Evolutionary conservation across 2,113 vertebrate species (phyloP).

Genomic region (Elgaria multicarinata): DNA sequence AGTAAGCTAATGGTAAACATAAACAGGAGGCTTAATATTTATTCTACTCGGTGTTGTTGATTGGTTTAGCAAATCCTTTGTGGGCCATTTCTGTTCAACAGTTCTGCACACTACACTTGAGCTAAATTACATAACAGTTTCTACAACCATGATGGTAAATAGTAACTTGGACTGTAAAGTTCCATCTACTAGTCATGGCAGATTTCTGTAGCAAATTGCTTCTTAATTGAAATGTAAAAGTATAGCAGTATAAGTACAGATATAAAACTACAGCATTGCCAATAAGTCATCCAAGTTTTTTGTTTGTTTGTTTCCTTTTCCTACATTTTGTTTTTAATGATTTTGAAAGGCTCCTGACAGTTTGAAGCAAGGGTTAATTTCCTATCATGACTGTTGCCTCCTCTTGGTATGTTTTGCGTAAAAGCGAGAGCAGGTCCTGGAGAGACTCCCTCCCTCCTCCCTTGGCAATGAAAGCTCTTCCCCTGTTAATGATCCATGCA

Average conservation of each 20-base stretch:
- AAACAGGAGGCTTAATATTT: slow-evolving; percentile 72
- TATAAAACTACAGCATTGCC: slow-evolving; percentile 55
- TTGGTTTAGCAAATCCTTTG: slow-evolving; percentile 71
- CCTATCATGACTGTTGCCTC: slow-evolving; percentile 79
- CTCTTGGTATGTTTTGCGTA: slow-evolving; percentile 81
- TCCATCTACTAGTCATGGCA: slow-evolving; percentile 56
- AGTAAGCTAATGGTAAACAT: slow-evolving; percentile 71
- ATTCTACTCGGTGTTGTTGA: slow-evolving; percentile 62
- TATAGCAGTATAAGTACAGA: background rate
- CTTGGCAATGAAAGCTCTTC: slow-evolving; percentile 80
- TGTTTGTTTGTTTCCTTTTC: no score
- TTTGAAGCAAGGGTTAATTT: slow-evolving; percentile 75
- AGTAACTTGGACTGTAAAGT: slow-evolving; percentile 57
- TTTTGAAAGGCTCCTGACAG: slow-evolving; percentile 54
- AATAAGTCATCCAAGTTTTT: slow-evolving; percentile 34
- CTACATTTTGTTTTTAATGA: slow-evolving; percentile 38
- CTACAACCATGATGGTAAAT: slow-evolving; percentile 53
- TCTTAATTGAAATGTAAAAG: slow-evolving; percentile 70
- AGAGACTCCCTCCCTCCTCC: slow-evolving; percentile 73
- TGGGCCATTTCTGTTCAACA: slow-evolving; percentile 57
- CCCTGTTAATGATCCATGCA: slow-evolving; percentile 80
- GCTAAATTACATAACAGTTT: slow-evolving; percentile 69
- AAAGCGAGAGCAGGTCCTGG: slow-evolving; percentile 77
- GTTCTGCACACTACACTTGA: slow-evolving; percentile 53
- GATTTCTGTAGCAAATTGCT: slow-evolving; percentile 71